Percentiles rank a stretch among this genome's conserved stretches.
Evolutionary conservation across 2,888 invertebrate species (phyloP).

Genomic region (Diabrotica balteata): DNA sequence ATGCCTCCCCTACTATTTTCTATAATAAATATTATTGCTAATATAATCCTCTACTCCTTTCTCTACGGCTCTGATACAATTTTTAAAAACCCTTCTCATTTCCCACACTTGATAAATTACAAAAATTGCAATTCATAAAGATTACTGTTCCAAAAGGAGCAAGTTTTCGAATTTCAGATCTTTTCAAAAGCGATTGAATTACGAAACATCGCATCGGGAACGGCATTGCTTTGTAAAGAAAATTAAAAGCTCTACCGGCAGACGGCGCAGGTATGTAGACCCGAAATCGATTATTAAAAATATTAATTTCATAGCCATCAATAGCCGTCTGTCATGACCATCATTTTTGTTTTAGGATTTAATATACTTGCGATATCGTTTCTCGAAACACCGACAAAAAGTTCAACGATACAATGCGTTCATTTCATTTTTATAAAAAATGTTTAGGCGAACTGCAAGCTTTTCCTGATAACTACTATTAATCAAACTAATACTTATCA

Average conservation of each 20-base stretch:
- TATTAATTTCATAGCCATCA: conserved; percentile 55
- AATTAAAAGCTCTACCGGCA: conserved; percentile 39
- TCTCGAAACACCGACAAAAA: conserved; percentile 44
- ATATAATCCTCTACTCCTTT: too few relatives aligned
- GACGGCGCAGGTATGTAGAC: conserved; percentile 39
- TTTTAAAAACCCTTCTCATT: neutral
- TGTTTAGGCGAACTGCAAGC: too few relatives aligned
- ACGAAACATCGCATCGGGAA: conserved; percentile 6
- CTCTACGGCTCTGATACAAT: neutral
- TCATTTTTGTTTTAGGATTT: conserved; percentile 48
- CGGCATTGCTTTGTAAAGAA: conserved; percentile 33
- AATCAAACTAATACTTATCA: too few relatives aligned
- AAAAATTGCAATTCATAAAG: neutral
- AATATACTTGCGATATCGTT: conserved; percentile 36
- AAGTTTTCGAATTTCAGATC: conserved; percentile 4
- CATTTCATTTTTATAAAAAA: too few relatives aligned
- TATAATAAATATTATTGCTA: too few relatives aligned
- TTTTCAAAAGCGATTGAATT: conserved; percentile 9
- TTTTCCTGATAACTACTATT: too few relatives aligned
- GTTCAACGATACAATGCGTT: neutral
- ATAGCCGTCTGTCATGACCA: conserved; percentile 48
- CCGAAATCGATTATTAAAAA: conserved; percentile 56
- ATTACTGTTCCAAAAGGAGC: neutral
- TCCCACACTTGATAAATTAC: neutral
- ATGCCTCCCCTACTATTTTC: too few relatives aligned